Conservation (phyloP, 2,797 vertebrate genomes). For the Delichon dasypus region DNA sequence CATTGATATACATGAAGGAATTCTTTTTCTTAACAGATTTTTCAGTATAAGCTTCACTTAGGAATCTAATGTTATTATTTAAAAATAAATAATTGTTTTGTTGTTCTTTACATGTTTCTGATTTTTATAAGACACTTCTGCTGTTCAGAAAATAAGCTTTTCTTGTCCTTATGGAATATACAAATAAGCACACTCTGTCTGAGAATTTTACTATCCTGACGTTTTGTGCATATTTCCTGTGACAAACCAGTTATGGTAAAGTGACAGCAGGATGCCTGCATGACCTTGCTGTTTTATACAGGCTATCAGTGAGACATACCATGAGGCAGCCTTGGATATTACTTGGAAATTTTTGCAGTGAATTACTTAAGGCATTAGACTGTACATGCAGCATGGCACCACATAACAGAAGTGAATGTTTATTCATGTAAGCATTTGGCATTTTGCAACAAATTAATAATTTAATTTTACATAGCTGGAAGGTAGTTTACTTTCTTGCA, state of each 20-base stretch:
- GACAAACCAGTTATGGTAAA: neutral
- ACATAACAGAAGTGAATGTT: neutral
- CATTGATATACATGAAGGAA: neutral
- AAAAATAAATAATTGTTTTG: neutral
- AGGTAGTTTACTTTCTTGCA: neutral
- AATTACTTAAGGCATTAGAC: neutral
- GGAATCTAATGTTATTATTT: neutral
- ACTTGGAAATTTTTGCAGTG: neutral
- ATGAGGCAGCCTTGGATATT: neutral
- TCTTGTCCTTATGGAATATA: neutral
- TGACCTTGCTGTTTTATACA: neutral
- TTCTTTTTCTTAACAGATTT: neutral
- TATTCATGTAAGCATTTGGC: neutral
- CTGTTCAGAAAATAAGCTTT: neutral
- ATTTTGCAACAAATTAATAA: neutral
- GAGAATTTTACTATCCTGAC: neutral
- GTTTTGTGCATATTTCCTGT: neutral
- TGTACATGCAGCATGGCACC: neutral
- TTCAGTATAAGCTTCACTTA: neutral
- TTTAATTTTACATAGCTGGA: neutral
- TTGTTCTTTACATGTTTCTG: neutral
- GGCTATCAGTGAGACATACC: neutral
- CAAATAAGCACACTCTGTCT: neutral
- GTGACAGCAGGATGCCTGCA: neutral
- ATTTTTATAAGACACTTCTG: neutral